Percentiles rank a stretch among this genome's conserved stretches.
Conservation (phyloP, 2,888 invertebrate species). For the Gortyna flavago region DNA sequence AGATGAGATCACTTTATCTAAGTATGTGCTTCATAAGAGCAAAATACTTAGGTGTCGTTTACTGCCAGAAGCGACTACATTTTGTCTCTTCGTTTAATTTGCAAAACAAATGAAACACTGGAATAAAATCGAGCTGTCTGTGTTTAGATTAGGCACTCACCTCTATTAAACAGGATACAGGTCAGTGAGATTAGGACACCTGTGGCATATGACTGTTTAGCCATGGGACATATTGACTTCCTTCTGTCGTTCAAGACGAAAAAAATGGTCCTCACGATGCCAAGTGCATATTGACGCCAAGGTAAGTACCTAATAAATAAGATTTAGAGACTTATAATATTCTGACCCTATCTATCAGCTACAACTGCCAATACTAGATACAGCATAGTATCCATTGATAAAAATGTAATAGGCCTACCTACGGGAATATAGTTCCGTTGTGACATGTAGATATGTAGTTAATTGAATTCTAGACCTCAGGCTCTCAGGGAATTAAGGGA, state of each 20-base stretch:
- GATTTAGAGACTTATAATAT: not conserved
- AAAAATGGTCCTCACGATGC: too few relatives aligned
- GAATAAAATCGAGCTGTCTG: not conserved
- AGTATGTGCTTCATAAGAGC: conserved; percentile 17
- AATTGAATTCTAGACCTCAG: not conserved
- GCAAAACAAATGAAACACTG: not conserved
- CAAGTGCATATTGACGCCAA: not conserved
- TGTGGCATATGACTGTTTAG: too few relatives aligned
- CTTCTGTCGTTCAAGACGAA: not conserved
- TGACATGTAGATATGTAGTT: not conserved
- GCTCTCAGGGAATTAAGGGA: not conserved
- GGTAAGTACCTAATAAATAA: not conserved
- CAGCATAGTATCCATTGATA: not conserved
- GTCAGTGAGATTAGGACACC: too few relatives aligned
- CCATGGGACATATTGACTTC: not conserved
- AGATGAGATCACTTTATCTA: conserved; percentile 38
- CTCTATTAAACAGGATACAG: too few relatives aligned
- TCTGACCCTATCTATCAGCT: not conserved
- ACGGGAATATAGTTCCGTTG: not conserved
- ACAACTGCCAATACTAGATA: too few relatives aligned
- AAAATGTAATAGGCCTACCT: not conserved
- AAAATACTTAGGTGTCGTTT: conserved; percentile 8
- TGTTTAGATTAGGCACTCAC: too few relatives aligned
- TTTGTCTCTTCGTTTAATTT: not conserved
- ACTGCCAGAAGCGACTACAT: not conserved